These are phyloP conservation scores for Sebastes fasciatus DNA, from an alignment of 2,113 vertebrate genomes.

Conservation along the genomic window DNA sequence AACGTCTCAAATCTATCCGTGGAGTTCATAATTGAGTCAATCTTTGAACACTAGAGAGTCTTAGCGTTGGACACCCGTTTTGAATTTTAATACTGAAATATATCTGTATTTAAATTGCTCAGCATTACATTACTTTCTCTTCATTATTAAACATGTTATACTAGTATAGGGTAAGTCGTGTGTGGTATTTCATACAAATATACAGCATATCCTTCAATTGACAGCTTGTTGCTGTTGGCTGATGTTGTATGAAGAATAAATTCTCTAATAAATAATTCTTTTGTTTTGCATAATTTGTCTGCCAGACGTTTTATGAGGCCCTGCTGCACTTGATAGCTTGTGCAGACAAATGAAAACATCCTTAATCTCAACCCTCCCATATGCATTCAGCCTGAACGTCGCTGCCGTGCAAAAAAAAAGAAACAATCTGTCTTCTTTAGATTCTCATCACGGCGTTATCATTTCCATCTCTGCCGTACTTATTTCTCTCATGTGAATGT, in stretches of 20 bases:
- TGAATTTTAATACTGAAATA: constrained; percentile 17
- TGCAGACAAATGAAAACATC: constrained; percentile 45
- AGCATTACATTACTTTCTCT: background rate
- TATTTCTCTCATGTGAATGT: constrained; percentile 36
- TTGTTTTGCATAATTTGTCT: background rate
- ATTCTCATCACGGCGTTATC: constrained; percentile 44
- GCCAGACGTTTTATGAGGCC: background rate
- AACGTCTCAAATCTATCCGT: background rate
- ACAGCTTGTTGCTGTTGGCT: background rate
- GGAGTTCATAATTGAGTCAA: background rate
- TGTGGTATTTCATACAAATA: background rate
- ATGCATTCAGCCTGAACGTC: constrained; percentile 8
- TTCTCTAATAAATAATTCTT: background rate
- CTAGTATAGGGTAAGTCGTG: too few species aligned
- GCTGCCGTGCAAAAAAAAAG: constrained; percentile 26
- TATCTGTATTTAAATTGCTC: background rate
- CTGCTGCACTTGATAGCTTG: constrained; percentile 15
- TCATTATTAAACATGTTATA: background rate
- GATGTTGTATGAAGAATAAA: background rate
- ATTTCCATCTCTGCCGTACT: constrained; percentile 42
- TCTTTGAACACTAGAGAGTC: background rate
- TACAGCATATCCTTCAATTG: background rate
- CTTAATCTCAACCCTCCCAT: constrained; percentile 27
- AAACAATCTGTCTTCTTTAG: constrained; percentile 48
- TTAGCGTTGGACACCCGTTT: background rate